Evolutionary conservation across 2,113 vertebrate genomes (phyloP), one percentile per base, ranked within the genome.

Genomic region (Mola mola): DNA sequence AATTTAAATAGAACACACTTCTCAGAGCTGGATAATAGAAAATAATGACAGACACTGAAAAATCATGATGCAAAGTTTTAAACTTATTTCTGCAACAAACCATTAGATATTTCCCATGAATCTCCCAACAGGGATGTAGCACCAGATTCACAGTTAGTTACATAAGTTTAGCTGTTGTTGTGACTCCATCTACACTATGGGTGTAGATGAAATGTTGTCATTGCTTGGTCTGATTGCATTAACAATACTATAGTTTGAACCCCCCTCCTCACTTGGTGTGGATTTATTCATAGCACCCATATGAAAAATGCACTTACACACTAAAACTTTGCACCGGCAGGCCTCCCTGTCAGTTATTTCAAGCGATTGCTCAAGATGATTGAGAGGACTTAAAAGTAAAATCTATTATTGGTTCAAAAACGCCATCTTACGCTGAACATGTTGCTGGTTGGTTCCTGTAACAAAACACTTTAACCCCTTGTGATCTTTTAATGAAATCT

Each of bases 211-310:
- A n/a, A n/a, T n/a, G n/a, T n/a, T n/a, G n/a, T n/a, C 28, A 9
- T 9, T 2, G 28, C 9, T 9, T 29, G 28, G 9, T 29, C 29
- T 25, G 12, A 15, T 40, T n/a, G n/a, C n/a, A n/a, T n/a, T n/a
- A n/a, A n/a, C n/a, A n/a, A n/a, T n/a, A n/a, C 37, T 42, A 28
- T 48, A 20, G 17, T 37, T 51, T 52, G 15, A 65, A 28, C 2
- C 8, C 37, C 24, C 31, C 10, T 36, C 20, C 25, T 70, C 4
- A 20, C 24, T 38, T 11, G 8, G 51, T 26, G 37, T 10, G n/a
- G 20, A 11, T 59, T 16, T 78, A 70, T 81, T 69, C 57, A 47
- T 10, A 64, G 16, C 36, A 15, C 9, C 24, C 51, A 15, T 42
- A 37, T 29, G 3, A 37, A 56, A 50, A 25, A 40, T n/a, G n/a